Percentiles rank a stretch among this genome's conserved stretches.
These are phyloP conservation scores for Nemotelus nigrinus DNA, from an alignment of 2,888 invertebrate species.

Conservation along the genomic window DNA sequence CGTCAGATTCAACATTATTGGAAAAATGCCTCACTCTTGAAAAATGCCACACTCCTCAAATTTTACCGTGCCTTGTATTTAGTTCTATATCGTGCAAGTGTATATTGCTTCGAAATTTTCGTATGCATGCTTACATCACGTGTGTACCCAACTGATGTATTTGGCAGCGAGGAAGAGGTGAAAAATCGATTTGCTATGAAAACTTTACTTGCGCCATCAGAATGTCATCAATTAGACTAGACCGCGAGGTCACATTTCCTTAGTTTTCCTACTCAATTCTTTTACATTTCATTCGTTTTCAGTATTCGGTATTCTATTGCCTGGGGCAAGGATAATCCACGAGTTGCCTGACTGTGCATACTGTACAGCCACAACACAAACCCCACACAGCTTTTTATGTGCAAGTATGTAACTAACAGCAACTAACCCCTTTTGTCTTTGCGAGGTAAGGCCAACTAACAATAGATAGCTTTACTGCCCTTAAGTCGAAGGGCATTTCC, in stretches of 20 bases:
- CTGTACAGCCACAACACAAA: not conserved
- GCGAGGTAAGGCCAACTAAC: not conserved
- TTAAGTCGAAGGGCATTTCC: not conserved
- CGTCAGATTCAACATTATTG: too few species aligned
- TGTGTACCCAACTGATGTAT: too few species aligned
- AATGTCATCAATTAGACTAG: not conserved
- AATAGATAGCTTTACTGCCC: not conserved
- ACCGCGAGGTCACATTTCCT: not conserved
- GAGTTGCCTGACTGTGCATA: not conserved
- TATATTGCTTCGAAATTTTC: too few species aligned
- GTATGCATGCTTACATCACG: too few species aligned
- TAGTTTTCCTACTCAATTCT: not conserved
- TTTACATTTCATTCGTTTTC: not conserved
- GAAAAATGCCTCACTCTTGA: too few species aligned
- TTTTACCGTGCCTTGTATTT: too few species aligned
- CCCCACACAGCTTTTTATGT: not conserved
- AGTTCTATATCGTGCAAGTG: too few species aligned
- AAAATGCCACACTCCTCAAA: too few species aligned
- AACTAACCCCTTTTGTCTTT: not conserved
- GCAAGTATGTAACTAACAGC: not conserved
- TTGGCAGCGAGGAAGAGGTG: not conserved
- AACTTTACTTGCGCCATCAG: not conserved
- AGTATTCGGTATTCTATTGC: not conserved
- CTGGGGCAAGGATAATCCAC: not conserved
- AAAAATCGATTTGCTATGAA: constrained; percentile 14